Evolutionary conservation across 2,888 invertebrate species (phyloP).

Genomic region (Andrena camellia): DNA sequence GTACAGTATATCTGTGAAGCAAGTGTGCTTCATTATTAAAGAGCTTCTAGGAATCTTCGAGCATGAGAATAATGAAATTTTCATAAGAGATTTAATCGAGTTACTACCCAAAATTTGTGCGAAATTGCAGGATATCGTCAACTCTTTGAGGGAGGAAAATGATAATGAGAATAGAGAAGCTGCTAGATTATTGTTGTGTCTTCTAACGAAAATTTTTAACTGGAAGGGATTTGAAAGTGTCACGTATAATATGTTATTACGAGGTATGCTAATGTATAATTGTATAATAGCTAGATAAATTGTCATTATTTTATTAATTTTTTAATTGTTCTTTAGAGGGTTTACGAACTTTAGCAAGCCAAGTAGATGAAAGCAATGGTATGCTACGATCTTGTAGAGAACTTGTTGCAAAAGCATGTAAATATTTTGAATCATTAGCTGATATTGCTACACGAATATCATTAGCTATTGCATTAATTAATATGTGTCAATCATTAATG

Average conservation of each 20-base stretch:
- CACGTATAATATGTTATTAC: conserved; percentile 78
- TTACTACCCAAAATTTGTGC: conserved; percentile 86
- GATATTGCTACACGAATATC: conserved; percentile 82
- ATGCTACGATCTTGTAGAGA: conserved; percentile 79
- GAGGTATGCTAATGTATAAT: conserved; percentile 72
- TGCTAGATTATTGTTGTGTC: conserved; percentile 86
- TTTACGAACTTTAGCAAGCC: conserved; percentile 78
- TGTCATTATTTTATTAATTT: conserved; percentile 12
- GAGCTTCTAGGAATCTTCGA: conserved; percentile 81
- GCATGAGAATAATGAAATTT: conserved; percentile 73
- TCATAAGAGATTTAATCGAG: conserved; percentile 80
- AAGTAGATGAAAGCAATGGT: conserved; percentile 74
- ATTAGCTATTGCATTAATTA: conserved; percentile 80
- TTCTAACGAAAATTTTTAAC: conserved; percentile 88
- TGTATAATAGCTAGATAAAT: conserved; percentile 12
- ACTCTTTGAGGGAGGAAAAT: conserved; percentile 71
- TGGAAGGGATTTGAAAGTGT: conserved; percentile 88
- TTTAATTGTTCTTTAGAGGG: conserved; percentile 72
- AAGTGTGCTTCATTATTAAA: conserved; percentile 82
- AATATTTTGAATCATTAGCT: conserved; percentile 81
- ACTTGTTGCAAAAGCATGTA: conserved; percentile 82
- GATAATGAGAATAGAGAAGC: conserved; percentile 82
- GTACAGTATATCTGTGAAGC: conserved; percentile 75
- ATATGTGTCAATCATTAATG: conserved; percentile 80
- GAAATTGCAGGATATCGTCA: conserved; percentile 84